These are phyloP conservation scores for Patagioenas fasciata DNA, from an alignment of 2,113 vertebrate species.

Conservation along the genomic window DNA sequence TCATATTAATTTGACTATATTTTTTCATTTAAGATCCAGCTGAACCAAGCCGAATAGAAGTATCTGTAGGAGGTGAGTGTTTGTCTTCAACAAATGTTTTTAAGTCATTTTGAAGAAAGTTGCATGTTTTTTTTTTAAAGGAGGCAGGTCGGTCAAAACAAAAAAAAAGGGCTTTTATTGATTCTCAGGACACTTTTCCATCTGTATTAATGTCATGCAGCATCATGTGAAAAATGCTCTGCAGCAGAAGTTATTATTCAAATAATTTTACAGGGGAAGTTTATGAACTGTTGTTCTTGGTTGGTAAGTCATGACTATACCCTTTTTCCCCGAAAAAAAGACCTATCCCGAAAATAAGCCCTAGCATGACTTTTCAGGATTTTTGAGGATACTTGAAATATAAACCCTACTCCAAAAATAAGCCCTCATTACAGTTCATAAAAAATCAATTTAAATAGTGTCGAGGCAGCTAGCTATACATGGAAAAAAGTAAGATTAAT, in stretches of 20 bases:
- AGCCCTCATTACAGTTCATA: too few relatives aligned
- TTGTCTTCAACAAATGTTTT: neutral
- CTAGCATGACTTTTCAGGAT: too few relatives aligned
- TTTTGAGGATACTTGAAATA: too few relatives aligned
- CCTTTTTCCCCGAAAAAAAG: too few relatives aligned
- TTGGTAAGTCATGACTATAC: neutral
- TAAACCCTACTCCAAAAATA: too few relatives aligned
- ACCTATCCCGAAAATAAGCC: too few relatives aligned
- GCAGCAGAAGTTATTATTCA: neutral
- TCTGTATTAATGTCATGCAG: neutral
- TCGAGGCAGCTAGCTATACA: too few relatives aligned
- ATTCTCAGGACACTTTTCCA: neutral
- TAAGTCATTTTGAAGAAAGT: neutral
- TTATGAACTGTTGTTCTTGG: neutral
- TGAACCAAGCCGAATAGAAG: constrained; percentile 66
- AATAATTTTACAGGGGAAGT: neutral
- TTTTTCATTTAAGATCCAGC: constrained; percentile 65
- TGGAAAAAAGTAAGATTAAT: too few relatives aligned
- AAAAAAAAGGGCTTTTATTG: neutral
- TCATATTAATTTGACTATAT: neutral
- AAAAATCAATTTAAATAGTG: too few relatives aligned
- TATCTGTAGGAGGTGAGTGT: constrained; percentile 65
- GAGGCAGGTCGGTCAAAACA: neutral
- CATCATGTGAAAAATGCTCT: neutral
- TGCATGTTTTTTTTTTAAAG: neutral